Conservation (phyloP, 1,140 invertebrate genomes). For the Temnothorax longispinosus region DNA sequence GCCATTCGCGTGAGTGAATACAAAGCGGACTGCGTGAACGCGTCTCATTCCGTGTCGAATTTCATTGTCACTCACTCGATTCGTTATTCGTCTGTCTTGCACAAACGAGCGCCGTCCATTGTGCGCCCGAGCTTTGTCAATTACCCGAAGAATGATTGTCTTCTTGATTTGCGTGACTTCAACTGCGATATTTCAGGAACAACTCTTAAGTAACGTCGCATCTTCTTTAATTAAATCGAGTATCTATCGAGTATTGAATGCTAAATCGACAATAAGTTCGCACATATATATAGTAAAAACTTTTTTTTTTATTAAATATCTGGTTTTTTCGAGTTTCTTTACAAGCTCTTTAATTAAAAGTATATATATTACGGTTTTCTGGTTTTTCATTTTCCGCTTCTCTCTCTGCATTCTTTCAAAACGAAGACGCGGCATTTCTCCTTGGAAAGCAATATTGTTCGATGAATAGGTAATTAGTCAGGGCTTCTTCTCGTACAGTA, state of each 20-base stretch:
- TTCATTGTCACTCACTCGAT: conserved; percentile 37
- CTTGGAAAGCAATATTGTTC: conserved; percentile 8
- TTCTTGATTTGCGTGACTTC: neutral
- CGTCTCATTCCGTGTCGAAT: conserved; percentile 53
- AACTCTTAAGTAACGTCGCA: neutral
- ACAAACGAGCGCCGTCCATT: conserved; percentile 27
- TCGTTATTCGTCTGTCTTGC: conserved; percentile 17
- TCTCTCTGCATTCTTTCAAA: neutral
- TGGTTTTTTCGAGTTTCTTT: neutral
- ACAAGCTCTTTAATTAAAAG: conserved; percentile 13
- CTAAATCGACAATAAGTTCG: neutral
- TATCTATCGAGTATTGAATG: neutral
- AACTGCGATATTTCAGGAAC: neutral
- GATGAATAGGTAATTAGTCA: conserved; percentile 46
- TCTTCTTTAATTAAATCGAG: neutral
- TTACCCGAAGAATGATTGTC: conserved; percentile 19
- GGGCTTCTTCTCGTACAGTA: conserved; percentile 29
- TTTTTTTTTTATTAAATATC: neutral
- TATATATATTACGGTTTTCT: neutral
- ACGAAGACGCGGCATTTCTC: neutral
- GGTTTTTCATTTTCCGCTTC: neutral
- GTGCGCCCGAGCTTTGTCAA: neutral
- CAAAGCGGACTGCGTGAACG: conserved; percentile 42
- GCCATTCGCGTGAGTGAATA: conserved; percentile 32
- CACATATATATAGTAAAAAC: neutral